Conservation (phyloP, 1,140 invertebrate genomes). For the Bombus fervidus region DNA sequence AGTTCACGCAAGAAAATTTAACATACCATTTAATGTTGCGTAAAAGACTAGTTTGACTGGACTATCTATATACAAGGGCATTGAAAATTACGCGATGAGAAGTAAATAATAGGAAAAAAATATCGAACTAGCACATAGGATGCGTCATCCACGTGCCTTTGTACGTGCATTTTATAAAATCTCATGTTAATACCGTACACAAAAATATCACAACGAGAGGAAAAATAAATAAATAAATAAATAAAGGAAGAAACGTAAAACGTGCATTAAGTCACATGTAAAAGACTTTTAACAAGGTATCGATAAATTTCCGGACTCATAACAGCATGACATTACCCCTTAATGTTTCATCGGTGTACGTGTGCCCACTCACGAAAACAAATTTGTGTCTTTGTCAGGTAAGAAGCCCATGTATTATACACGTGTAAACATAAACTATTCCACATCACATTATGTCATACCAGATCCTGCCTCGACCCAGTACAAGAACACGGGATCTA, state of each 20-base stretch:
- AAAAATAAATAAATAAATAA: background rate
- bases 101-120: background rate
- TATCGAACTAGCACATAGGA: background rate
- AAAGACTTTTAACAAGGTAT: slow-evolving; percentile 47
- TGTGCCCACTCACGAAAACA: background rate
- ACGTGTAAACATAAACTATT: slow-evolving; percentile 4
- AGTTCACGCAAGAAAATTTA: too few relatives aligned
- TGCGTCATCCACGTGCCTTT: background rate
- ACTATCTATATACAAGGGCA: background rate
- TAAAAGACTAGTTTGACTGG: too few relatives aligned
- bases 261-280: slow-evolving; percentile 55
- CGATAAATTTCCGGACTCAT: slow-evolving; percentile 62
- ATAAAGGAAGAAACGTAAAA: slow-evolving; percentile 21
- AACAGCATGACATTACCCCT: slow-evolving; percentile 60
- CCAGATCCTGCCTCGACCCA: background rate
- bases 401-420: background rate
- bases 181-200: background rate
- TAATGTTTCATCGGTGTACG: slow-evolving; percentile 35
- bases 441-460: background rate
- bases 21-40: too few relatives aligned
- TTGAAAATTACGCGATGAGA: background rate
- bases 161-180: background rate
- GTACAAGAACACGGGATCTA: background rate
- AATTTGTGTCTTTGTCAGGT: slow-evolving; percentile 5
- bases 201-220: background rate